Evolutionary conservation across 2,113 vertebrate species (phyloP), one percentile per base, ranked within the genome.

Genomic region (Channa argus): DNA sequence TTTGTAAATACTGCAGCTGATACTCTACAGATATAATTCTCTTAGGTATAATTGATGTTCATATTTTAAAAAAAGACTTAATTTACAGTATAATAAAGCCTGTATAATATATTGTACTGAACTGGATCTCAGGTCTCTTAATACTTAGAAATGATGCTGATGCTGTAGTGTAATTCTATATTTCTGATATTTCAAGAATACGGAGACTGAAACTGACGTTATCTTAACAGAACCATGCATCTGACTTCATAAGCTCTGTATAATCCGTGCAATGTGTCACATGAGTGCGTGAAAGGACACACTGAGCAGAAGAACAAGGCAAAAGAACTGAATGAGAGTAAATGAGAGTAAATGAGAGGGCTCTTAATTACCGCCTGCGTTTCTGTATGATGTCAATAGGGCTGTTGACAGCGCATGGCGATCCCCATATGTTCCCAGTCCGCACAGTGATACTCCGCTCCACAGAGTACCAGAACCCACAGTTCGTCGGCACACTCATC

Each of bases 381-480:
- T 91, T 94, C 84, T 94, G 92, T 49, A 86, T 86, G 86, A 95
- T 94, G 91, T 95, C 94, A 70, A 94, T 95, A 81, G 94, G 94
- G 51, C 92, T 88, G 92, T 95, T 94, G 88, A 94, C 93, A 5
- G 94, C 93, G 33, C 91, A 90, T 3, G 93, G 93, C 0, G 94
- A 95, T 77, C 94, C 94, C 84, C 91, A 90, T 43, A 91, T 81
- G 84, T 85, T 91, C 72, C 92, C 89, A 46, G 84, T 90, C 41
- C 89, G 73, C 85, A 92, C 86, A 51, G 73, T 88, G 63, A 91
- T 56, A 56, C 86, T 82, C 67, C 86, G 83, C 70, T 94, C 93
- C 74, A 80, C 80, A 13, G 86, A 88, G 63, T 84, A 82, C 74
- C 86, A 88, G 74, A 91, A 90, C 37, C 90, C 94, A 77, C 86